Evolutionary conservation across 2,888 invertebrate genomes (phyloP).

Genomic region (Bombylius major): DNA sequence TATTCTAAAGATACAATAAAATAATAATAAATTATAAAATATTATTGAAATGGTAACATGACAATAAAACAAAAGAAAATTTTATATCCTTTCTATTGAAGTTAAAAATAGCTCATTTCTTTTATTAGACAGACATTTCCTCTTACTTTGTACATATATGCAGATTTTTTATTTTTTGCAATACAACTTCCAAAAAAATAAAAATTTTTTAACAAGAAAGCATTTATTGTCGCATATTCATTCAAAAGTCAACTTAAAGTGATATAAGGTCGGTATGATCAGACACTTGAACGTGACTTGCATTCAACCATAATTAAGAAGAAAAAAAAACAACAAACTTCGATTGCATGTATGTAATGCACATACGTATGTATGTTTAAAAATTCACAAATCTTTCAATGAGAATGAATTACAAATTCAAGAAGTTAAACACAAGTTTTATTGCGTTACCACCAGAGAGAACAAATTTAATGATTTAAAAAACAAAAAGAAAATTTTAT

Average conservation of each 20-base stretch:
- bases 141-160: neutral
- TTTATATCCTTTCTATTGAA: neutral
- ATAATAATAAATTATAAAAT: neutral
- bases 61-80: no score
- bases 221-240: neutral
- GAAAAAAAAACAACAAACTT: neutral
- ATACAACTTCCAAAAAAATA: neutral
- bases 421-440: no score
- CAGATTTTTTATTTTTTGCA: neutral
- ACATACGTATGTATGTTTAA: no score
- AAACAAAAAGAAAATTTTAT: no score
- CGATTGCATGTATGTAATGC: neutral
- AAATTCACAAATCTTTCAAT: no score
- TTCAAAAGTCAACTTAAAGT: neutral
- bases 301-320: neutral
- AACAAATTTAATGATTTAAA: no score
- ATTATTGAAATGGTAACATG: no score
- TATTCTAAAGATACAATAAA: slow-evolving; percentile 21
- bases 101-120: neutral
- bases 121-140: neutral
- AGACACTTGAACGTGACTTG: neutral
- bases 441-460: no score
- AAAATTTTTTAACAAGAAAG: neutral
- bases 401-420: no score
- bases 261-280: neutral